These are phyloP conservation scores for Ictalurus punctatus DNA, from an alignment of 2,113 vertebrate species.

Conservation along the genomic window DNA sequence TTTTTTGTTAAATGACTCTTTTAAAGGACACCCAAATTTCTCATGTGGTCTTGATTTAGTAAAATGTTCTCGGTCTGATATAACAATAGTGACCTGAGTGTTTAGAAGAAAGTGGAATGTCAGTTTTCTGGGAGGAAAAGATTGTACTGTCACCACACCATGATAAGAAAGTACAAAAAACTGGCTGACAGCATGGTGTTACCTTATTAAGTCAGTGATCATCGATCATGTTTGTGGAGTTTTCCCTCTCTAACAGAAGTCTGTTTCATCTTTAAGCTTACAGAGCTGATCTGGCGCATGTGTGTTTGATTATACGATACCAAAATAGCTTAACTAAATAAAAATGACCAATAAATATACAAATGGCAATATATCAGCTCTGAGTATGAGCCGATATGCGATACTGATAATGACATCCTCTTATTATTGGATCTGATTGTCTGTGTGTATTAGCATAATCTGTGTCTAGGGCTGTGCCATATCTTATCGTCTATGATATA, in stretches of 20 bases:
- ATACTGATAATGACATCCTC: not conserved
- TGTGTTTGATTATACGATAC: not conserved
- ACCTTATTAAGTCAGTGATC: not conserved
- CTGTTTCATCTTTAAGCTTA: not conserved
- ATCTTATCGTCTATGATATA: no score
- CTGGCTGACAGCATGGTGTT: not conserved
- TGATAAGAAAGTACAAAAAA: not conserved
- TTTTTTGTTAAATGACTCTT: not conserved
- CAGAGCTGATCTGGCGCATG: not conserved
- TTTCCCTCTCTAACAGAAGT: not conserved
- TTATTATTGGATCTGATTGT: not conserved
- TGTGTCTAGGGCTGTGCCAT: no score
- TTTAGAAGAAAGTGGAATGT: not conserved
- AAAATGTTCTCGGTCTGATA: not conserved
- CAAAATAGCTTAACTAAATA: not conserved
- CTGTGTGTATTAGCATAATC: not conserved
- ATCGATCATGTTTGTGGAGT: not conserved
- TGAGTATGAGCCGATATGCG: not conserved
- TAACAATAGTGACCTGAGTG: not conserved
- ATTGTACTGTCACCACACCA: not conserved
- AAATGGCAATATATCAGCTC: not conserved
- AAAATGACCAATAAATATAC: not conserved
- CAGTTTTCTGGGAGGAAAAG: not conserved
- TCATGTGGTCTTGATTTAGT: constrained; percentile 5
- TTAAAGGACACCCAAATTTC: not conserved